These are phyloP conservation scores for Acanthurus lineatus DNA, from an alignment of 2,797 vertebrate genomes.

Conservation along the genomic window DNA sequence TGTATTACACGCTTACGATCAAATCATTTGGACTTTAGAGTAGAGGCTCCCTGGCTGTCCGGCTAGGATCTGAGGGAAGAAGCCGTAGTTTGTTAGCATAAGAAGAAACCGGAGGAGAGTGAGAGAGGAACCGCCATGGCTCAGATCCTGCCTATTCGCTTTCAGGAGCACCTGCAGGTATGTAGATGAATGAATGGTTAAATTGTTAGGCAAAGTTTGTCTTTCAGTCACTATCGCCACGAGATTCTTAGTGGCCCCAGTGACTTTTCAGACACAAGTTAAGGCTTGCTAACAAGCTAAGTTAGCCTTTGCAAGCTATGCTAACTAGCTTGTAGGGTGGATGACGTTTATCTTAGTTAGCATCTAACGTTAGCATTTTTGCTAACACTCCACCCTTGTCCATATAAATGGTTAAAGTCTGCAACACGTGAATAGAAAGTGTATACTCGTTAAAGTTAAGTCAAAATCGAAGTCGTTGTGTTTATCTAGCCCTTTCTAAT, in stretches of 20 bases:
- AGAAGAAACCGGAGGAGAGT: constrained; percentile 82
- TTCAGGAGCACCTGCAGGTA: constrained; percentile 98
- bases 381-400: constrained; percentile 69
- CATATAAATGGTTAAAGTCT: constrained; percentile 11
- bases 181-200: constrained; percentile 63
- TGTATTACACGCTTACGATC: constrained; percentile 67
- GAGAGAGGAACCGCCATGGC: constrained; percentile 90
- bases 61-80: constrained; percentile 79
- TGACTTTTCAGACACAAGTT: constrained; percentile 46
- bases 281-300: constrained; percentile 67
- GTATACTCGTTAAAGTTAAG: accelerated
- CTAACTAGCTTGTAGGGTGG: constrained; percentile 80
- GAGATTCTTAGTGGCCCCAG: not conserved
- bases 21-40: constrained; percentile 66
- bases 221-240: not conserved
- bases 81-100: constrained; percentile 83
- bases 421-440: accelerated
- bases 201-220: constrained; percentile 41
- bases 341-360: constrained; percentile 83
- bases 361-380: constrained; percentile 63
- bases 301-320: constrained; percentile 75
- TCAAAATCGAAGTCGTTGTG: not conserved
- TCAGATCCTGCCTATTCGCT: constrained; percentile 94
- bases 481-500: accelerated
- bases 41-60: constrained; percentile 77